Base-by-base conservation (phyloP, 2,888 invertebrate species). In the Cataglyphis albicans region DNA sequence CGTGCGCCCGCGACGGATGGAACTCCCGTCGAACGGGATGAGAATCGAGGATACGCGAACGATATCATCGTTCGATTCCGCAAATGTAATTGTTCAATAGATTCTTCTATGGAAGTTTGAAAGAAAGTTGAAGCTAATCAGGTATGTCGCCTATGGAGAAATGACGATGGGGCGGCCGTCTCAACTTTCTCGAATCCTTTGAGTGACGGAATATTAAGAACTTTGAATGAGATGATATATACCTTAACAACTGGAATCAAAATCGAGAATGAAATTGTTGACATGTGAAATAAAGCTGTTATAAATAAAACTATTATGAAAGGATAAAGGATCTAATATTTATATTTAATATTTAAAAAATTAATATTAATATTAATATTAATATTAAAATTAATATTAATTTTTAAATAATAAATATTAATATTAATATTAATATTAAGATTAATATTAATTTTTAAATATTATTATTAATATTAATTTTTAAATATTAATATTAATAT, bases 81-180 rank as follows among this genome's bases (percentile, higher is more conserved):
- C 74, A 63, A 74, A 63, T 74, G 48, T 74, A 74, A 74, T 74
- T 74, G 64, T 74, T 74, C 63, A 44, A 57, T 72, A 25, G 70
- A 72, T 72, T 72, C 35, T 3, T 38, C 25, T 25, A 38, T 1
- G 38, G 15, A 38, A 72, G 38, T 57, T 38, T 6, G 12, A 15
- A 29, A 4, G 21, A 74, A 63, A 63, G 48, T 63, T 44, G 15
- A 12, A n/a, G 44, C 44, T 64, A 38, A 52, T 57, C 25, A 21
- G 55, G 15, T 70, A 10, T 35, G 57, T 57, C 44, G 44, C 2
- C 15, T 15, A 21, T 48, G 63, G 48, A 35, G 74, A 74, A 61
- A 74, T 74, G 61, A 74, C 63, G 44, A 44, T 44, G 32, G 21
- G 7, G 18, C 29, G 21, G n/a, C 74, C 21, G 21, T 63, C 21